Evolutionary conservation across 2,797 vertebrate genomes (phyloP).

Genomic region (Buceros bicornis): DNA sequence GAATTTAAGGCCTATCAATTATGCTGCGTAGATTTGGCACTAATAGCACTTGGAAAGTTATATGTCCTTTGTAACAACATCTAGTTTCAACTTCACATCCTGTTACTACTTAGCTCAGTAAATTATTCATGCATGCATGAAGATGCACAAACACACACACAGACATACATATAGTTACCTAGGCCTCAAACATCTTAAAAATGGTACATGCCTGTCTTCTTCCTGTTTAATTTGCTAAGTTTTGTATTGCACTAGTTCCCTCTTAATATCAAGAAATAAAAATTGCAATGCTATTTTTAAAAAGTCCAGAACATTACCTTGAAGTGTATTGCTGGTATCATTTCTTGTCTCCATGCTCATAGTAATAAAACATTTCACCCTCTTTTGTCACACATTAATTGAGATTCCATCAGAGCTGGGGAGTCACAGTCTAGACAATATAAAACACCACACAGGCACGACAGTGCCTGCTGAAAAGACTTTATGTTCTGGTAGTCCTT

Average conservation of each 20-base stretch:
- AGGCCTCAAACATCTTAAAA: background rate
- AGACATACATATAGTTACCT: background rate
- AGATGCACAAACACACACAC: background rate
- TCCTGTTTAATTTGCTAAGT: background rate
- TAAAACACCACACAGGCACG: conserved; percentile 37
- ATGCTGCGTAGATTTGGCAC: background rate
- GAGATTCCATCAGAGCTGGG: background rate
- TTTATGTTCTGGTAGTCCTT: conserved; percentile 47
- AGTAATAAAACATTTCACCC: conserved; percentile 41
- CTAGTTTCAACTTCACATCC: background rate
- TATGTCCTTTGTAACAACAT: background rate
- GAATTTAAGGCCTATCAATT: background rate
- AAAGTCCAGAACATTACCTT: background rate
- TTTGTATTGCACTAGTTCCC: background rate
- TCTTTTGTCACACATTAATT: conserved; percentile 36
- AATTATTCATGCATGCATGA: background rate
- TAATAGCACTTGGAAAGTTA: background rate
- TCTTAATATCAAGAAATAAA: background rate
- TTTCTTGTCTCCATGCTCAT: background rate
- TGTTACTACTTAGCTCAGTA: background rate
- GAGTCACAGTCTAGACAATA: conserved; percentile 41
- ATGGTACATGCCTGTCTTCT: background rate
- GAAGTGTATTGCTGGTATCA: conserved; percentile 15
- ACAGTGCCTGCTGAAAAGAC: conserved; percentile 57
- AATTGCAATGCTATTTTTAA: background rate